Evolutionary conservation across 2,113 vertebrate genomes (phyloP).

Genomic region (Misgurnus anguillicaudatus): DNA sequence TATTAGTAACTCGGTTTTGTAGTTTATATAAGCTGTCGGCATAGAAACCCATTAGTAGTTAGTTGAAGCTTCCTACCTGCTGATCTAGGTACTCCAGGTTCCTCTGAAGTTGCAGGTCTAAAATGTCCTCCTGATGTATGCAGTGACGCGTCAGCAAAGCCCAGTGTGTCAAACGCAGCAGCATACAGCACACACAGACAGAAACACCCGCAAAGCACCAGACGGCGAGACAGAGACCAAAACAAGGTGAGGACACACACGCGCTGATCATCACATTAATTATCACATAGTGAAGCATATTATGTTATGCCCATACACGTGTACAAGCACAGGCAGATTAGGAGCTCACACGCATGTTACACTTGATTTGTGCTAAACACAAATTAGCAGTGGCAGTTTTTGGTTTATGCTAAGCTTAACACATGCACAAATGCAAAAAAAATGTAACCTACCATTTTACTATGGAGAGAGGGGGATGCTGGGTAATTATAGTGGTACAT

Average conservation of each 20-base stretch:
- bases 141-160: slow-evolving; percentile 53
- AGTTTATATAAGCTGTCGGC: background rate
- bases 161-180: slow-evolving; percentile 34
- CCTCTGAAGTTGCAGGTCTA: slow-evolving; percentile 98
- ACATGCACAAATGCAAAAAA: background rate
- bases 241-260: slow-evolving; percentile 7
- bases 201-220: slow-evolving; percentile 18
- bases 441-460: slow-evolving; percentile 89
- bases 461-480: slow-evolving; percentile 85
- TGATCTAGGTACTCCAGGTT: slow-evolving; percentile 98
- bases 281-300: background rate
- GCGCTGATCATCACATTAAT: slow-evolving; percentile 3
- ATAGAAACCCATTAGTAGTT: slow-evolving; percentile 1
- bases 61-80: slow-evolving; percentile 81
- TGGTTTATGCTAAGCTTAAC: background rate
- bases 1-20: background rate
- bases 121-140: slow-evolving; percentile 91
- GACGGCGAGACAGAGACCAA: slow-evolving; percentile 5
- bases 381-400: background rate
- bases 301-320: background rate
- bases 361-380: slow-evolving; percentile 31
- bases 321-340: slow-evolving; percentile 2
- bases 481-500: slow-evolving; percentile 89
- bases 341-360: slow-evolving; percentile 22
- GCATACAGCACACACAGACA: slow-evolving; percentile 2